These are phyloP conservation scores for Syngnathus acus DNA, from an alignment of 2,797 vertebrate genomes.

Conservation along the genomic window DNA sequence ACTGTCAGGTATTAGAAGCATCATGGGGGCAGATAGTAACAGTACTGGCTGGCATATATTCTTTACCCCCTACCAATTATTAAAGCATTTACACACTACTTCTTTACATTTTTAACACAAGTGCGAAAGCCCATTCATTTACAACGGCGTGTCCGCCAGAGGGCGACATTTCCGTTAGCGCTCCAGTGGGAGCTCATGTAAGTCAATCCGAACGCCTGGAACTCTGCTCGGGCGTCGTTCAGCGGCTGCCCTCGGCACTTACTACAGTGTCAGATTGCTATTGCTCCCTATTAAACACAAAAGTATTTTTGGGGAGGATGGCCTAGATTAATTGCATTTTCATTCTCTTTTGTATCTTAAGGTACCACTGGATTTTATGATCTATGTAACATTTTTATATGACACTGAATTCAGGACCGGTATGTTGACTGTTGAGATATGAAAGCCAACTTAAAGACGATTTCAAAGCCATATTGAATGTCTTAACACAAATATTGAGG, in stretches of 20 bases:
- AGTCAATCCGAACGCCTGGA: too few species aligned
- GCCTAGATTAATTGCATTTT: background rate
- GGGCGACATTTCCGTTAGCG: too few species aligned
- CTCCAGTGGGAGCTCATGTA: too few species aligned
- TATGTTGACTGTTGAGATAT: conserved; percentile 6
- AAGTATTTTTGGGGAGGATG: background rate
- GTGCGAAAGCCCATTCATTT: too few species aligned
- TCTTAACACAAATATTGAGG: conserved; percentile 2
- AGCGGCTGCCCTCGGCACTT: too few species aligned
- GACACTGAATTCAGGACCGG: conserved; percentile 9
- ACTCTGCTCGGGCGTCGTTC: too few species aligned
- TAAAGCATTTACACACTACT: background rate
- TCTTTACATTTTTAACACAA: too few species aligned
- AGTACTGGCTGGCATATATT: too few species aligned
- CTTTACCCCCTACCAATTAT: too few species aligned
- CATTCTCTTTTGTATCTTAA: background rate
- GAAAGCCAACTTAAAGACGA: conserved; percentile 5
- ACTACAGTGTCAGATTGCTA: background rate
- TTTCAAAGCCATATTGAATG: conserved; percentile 11
- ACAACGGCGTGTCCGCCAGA: too few species aligned
- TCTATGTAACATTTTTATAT: conserved; percentile 39
- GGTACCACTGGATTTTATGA: conserved; percentile 20
- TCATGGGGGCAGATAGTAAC: background rate
- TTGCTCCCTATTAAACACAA: background rate
- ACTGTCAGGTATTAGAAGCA: too few species aligned